Evolutionary conservation across 2,888 invertebrate genomes (phyloP).

Genomic region (Pseudoips prasinana): DNA sequence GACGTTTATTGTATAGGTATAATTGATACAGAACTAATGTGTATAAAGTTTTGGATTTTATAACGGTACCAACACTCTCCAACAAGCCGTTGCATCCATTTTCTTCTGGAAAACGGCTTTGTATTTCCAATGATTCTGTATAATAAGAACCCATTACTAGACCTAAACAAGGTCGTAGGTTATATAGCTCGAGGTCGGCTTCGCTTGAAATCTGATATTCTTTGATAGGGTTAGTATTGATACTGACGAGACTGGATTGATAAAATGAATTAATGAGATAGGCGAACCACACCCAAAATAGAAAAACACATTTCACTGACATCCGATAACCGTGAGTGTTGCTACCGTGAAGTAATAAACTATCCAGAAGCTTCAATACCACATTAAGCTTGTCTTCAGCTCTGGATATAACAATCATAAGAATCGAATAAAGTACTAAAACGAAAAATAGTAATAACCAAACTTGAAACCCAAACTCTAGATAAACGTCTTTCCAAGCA

Average conservation of each 20-base stretch:
- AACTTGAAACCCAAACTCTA: slow-evolving; percentile 21
- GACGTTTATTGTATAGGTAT: slow-evolving; percentile 38
- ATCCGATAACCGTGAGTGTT: slow-evolving; percentile 15
- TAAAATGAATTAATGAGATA: slow-evolving; percentile 36
- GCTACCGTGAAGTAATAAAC: slow-evolving; percentile 17
- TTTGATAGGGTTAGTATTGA: slow-evolving; percentile 30
- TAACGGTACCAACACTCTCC: slow-evolving; percentile 41
- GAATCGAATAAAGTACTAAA: slow-evolving; percentile 13
- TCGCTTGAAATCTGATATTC: slow-evolving; percentile 27
- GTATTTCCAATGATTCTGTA: slow-evolving; percentile 16
- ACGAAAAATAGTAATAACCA: slow-evolving; percentile 22
- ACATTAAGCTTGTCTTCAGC: slow-evolving; percentile 15
- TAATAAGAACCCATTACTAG: slow-evolving; percentile 25
- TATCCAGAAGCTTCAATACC: slow-evolving; percentile 12
- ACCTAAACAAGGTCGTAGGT: slow-evolving; percentile 22
- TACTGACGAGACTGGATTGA: slow-evolving; percentile 36
- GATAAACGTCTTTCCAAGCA: slow-evolving; percentile 31
- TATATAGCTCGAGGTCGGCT: slow-evolving; percentile 12
- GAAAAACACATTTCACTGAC: slow-evolving; percentile 26
- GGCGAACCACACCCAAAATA: slow-evolving; percentile 50
- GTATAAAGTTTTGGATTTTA: slow-evolving; percentile 34
- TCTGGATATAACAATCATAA: slow-evolving; percentile 11
- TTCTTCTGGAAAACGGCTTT: too few species aligned
- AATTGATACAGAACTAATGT: slow-evolving; percentile 37
- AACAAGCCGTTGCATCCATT: slow-evolving; percentile 28